Percentiles rank a stretch among this genome's conserved stretches.
Conservation (phyloP, 2,888 invertebrate genomes). For the Labia minor region DNA sequence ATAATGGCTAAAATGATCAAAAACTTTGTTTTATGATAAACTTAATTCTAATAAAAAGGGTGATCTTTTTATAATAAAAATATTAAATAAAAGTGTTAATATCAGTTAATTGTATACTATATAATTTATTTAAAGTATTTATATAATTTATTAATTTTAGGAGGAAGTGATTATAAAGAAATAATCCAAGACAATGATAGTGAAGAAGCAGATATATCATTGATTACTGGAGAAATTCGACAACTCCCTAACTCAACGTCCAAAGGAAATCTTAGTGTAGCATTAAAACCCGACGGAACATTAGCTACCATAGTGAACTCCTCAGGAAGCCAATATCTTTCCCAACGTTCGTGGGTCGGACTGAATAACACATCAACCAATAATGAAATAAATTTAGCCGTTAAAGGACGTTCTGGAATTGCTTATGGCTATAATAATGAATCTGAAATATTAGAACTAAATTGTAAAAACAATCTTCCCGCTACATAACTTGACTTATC, state of each 20-base stretch:
- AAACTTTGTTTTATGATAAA: too few relatives aligned
- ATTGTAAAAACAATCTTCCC: too few relatives aligned
- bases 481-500: too few relatives aligned
- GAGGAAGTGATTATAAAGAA: background rate
- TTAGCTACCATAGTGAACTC: conserved; percentile 39
- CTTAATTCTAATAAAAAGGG: too few relatives aligned
- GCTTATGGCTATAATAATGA: conserved; percentile 40
- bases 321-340: conserved; percentile 53
- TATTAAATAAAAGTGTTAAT: too few relatives aligned
- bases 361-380: conserved; percentile 46
- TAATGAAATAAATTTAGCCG: conserved; percentile 53
- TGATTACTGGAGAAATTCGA: conserved; percentile 15
- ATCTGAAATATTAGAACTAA: background rate
- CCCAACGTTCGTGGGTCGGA: conserved; percentile 70
- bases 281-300: conserved; percentile 37
- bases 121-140: too few relatives aligned
- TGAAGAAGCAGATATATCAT: conserved; percentile 15
- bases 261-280: conserved; percentile 32
- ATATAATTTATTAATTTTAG: too few relatives aligned
- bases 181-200: background rate
- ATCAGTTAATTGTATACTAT: too few relatives aligned
- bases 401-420: conserved; percentile 65
- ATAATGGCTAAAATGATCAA: too few relatives aligned
- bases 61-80: too few relatives aligned
- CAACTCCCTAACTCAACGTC: background rate